Base-by-base conservation (phyloP, 2,888 invertebrate species). In the Dynastes maya region DNA sequence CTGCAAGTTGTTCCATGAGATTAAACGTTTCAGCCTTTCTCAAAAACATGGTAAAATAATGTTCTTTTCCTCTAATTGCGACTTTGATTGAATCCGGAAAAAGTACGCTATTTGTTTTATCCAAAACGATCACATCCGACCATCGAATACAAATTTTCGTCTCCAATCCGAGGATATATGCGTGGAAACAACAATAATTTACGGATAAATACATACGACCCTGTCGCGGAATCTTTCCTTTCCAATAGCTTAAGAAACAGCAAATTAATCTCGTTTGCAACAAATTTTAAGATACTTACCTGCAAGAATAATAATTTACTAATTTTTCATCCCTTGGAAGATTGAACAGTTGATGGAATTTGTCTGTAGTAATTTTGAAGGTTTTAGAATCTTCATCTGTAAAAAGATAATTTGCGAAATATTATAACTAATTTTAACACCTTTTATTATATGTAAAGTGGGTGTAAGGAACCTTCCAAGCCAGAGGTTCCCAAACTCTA, bases 171-270 rank as follows among this genome's bases (percentile, higher is more conserved):
- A 99, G 92, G 86, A 99, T 94, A 86, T 96, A 97, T 0, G 98
- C 96, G 88, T 98, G 96, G 89, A 99, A 99, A 87, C 98, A 98
- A 88, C 98, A 92, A 88, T 97, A 97, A 88, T 98, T 97, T 51
- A 99, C 94, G 27, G 98, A 98, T n/a, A 99, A 91, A 87, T 98
- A 99, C 87, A 99, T 91, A 94, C 97, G 97, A 49, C 99, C 99
- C 90, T 98, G 98, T n/a, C 96, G 91, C 0, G 98, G 98, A 83
- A 99, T 91, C 87, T 94, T 94, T 51, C 96, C 95, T 89, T 97
- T 97, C 94, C 97, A 96, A 86, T 96, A 98, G 86, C 98, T 98
- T 74, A 27, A 79, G 64, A 80, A 65, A 74, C 63, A 49, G 72
- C 74, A 49, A 51, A 65, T 76, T 3, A 61, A 61, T 74, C 16